These are phyloP conservation scores for Lepidochitona cinerea DNA, from an alignment of 2,888 invertebrate genomes.

Conservation along the genomic window DNA sequence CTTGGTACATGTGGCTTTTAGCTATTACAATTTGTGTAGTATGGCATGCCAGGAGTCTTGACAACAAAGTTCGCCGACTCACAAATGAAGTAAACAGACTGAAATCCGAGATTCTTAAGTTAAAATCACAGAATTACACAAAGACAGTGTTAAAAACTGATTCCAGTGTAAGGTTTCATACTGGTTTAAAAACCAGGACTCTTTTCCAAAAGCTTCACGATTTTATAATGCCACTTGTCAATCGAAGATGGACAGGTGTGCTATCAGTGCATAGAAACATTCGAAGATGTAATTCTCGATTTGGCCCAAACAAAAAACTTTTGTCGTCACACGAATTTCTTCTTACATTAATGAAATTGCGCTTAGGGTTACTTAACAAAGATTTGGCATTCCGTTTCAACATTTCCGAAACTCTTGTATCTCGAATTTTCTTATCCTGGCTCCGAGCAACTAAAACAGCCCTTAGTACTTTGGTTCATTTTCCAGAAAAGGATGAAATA, in stretches of 20 bases:
- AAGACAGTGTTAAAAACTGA: constrained; percentile 24
- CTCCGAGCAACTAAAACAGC: constrained; percentile 16
- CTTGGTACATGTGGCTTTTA: no score
- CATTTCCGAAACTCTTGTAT: constrained; percentile 21
- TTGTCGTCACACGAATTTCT: constrained; percentile 25
- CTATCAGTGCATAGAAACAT: constrained; percentile 9
- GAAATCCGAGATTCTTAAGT: no score
- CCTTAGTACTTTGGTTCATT: constrained; percentile 15
- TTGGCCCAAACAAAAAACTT: constrained; percentile 25
- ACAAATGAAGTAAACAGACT: no score
- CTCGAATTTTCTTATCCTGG: constrained; percentile 24
- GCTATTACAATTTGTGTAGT: no score
- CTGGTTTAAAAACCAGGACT: constrained; percentile 14
- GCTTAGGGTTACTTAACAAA: not conserved
- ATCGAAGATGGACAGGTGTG: constrained; percentile 27
- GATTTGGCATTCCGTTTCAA: constrained; percentile 28
- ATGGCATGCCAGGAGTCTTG: no score
- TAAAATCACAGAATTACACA: no score
- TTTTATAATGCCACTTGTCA: constrained; percentile 21
- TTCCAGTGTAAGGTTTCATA: constrained; percentile 24
- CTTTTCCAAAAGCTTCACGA: constrained; percentile 24
- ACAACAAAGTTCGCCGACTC: no score
- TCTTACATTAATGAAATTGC: constrained; percentile 15
- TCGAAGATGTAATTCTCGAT: not conserved
- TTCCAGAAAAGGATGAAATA: constrained; percentile 18